Evolutionary conservation across 2,888 invertebrate genomes (phyloP), one percentile per base, ranked within the genome.

Genomic region (Drosophila subquinaria): DNA sequence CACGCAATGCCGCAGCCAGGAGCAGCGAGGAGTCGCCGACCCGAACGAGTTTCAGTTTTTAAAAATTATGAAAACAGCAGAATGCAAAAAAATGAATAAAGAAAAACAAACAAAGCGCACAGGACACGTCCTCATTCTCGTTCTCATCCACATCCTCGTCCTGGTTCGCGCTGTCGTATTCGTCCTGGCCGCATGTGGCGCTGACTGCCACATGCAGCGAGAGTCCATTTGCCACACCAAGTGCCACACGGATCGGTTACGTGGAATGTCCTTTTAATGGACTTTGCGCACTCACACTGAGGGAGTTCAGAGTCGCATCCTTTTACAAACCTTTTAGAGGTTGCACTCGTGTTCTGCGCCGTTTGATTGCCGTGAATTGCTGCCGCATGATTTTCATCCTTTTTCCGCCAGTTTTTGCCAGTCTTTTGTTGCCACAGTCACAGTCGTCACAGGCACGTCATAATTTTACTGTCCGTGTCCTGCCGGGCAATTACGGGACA

Each of bases 291-390:
- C 84, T 84, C 81, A 72, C 67, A 83, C 78, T 68, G 52, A 20
- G 52, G 15, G 35, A 17, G 35, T 17, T 23, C 35, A 53, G 61
- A 53, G 61, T 69, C 69, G 81, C 76, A 88, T 89, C 84, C 89
- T 89, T 84, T 89, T 38, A 71, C 88, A 85, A 81, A 81, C 81
- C 81, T 81, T 81, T 84, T 81, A 84, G 68, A 81, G 68, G 61
- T 67, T 74, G 72, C 81, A 74, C 81, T 78, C 89, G 78, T 83
- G 89, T 89, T 81, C 84, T 72, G 70, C 82, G 84, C 84, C 73
- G 76, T 88, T 89, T 84, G 89, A 84, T 84, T 84, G 89, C 85
- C 88, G 88, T 89, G 88, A 89, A 89, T 88, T 69, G 84, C 84
- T 72, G 79, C 88, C 82, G 82, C 89, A 88, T 78, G 89, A 84